Evolutionary conservation across 2,888 invertebrate species (phyloP), one percentile per base, ranked within the genome.

Genomic region (Sesia bembeciformis): DNA sequence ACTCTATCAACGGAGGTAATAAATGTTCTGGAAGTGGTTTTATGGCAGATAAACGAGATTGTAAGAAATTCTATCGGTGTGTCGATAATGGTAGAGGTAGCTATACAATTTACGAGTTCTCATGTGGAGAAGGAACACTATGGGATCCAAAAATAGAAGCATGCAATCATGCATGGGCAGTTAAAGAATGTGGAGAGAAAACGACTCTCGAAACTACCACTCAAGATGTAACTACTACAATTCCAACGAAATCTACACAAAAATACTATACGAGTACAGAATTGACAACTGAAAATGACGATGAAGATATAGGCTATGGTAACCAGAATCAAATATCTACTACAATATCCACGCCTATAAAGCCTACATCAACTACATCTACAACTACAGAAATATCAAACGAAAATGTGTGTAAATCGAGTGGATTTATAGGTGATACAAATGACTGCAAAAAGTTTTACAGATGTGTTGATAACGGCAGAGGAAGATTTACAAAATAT

Each of bases 31-130:
- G 68, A 57, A 92, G 91, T 73, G 94, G 94, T 42, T 94, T 93
- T 66, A 90, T 91, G 67, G 90, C 92, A 68, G 78, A 76, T 63
- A 52, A 63, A 57, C 67, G 81, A 39, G 88, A 93, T 64, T 94
- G 94, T 62, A 90, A 82, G 56, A 93, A 92, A 66, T 94, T 94
- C 77, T 93, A 93, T 62, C 86, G 93, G 60, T 94, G 94, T 67
- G 92, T 93, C 0, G 78, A 81, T 56, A 81, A 84, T 58, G 87
- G 87, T 7, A 72, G 68, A 57, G 79, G 82, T 55, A 74, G 78
- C 23, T 90, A 71, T 59, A 88, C 72, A 4, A 89, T 83, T 63
- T 90, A 90, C 60, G 90, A 91, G 60, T 92, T 92, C 68, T 71
- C 80, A 5, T 92, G 92, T 65, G 91, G 91, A 4, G 82, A 84